Percentiles rank a stretch among this genome's conserved stretches.
phyloP scores from a whole-genome alignment of 2,888 invertebrate species.

The Drosophila stalkeri region DNA sequence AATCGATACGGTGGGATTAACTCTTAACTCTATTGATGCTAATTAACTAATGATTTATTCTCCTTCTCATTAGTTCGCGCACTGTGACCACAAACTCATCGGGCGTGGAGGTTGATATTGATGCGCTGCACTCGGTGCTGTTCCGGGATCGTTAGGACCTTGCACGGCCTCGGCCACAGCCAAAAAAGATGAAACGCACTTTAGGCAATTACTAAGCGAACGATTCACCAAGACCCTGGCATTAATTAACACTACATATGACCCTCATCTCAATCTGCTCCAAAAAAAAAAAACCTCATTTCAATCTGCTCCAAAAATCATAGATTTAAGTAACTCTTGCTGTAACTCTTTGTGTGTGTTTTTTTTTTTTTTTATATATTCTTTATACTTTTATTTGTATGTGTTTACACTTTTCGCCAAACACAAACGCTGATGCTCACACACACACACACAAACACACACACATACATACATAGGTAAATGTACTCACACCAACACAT shows the following conservation, averaged over 20 bases:
- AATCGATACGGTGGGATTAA: constrained; percentile 47
- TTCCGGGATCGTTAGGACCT: constrained; percentile 79
- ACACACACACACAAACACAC: background rate
- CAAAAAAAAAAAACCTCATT: background rate
- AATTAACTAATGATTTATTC: too few species aligned
- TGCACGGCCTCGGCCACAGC: background rate
- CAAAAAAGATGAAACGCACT: constrained; percentile 5
- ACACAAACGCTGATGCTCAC: too few species aligned
- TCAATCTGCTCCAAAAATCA: background rate
- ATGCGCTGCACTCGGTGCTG: constrained; percentile 85
- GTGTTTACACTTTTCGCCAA: background rate
- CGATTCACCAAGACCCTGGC: constrained; percentile 12
- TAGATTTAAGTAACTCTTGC: constrained; percentile 25
- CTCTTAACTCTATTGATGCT: too few species aligned
- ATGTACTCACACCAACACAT: background rate
- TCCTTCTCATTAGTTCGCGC: constrained; percentile 47
- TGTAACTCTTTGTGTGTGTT: background rate
- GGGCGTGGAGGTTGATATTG: constrained; percentile 85
- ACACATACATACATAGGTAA: background rate
- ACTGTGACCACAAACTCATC: constrained; percentile 76
- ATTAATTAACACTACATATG: background rate
- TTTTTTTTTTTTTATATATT: background rate
- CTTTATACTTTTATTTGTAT: background rate
- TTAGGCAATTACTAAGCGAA: constrained; percentile 24
- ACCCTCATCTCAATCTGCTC: background rate